Evolutionary conservation across 2,113 vertebrate species (phyloP), one percentile per base, ranked within the genome.

Genomic region (Ailuropoda melanoleuca): DNA sequence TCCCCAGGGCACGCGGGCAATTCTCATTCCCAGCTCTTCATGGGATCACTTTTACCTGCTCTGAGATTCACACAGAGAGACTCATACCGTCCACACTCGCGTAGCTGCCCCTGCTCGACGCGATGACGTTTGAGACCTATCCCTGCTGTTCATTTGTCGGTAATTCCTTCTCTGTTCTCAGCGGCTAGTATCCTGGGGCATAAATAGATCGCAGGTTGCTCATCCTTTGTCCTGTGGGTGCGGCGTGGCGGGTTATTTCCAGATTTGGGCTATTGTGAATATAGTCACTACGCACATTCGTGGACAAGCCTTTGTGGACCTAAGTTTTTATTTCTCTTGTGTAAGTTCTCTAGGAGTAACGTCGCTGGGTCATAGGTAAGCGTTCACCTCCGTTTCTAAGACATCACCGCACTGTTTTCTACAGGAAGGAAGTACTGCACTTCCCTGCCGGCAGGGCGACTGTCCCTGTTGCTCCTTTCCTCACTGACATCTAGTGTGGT

Each of bases 141-240:
- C 9, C 18, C 0, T 0, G 1, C 3, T 0, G 3, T 1, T 0
- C 4, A 0, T 29, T 12, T 4, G 1, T 11, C 23, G 2, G 29
- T 0, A 1, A 14, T 2, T 1, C 1, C 8, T 46, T 14, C 34
- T 7, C 1, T 26, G 39, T 19, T 18, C 1, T 3, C 8, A 0
- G 21, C 1, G 1, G 1, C 18, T 1, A 3, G 11, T 6, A 0
- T 43, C 34, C 9, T 4, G 1, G 10, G 31, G 21, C 14, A 0
- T 8, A 64, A 55, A 0, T 3, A 1, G 8, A 1, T 18, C 56
- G 3, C 3, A 7, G 14, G 23, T 3, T 10, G 3, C 26, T 29
- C 3, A 3, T 10, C 56, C 43, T 0, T 24, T 0, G 3, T 34
- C 85, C 37, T 10, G 13, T 31, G n/a, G 55, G 11, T 3, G 1